Base-by-base conservation (phyloP, 2,888 invertebrate genomes). In the Tiliacea aurago region DNA sequence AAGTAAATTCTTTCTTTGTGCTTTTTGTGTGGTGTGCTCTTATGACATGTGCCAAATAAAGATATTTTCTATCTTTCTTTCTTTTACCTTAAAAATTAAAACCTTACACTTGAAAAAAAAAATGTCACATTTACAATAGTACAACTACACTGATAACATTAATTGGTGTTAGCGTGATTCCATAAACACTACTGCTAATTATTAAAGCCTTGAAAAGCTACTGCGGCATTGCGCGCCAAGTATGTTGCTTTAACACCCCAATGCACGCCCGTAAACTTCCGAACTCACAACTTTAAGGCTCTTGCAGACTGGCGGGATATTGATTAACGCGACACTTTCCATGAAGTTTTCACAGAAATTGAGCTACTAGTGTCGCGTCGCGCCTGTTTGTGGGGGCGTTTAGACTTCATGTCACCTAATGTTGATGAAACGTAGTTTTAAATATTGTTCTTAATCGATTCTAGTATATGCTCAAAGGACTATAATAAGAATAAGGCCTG, bases 191-290 rank as follows among this genome's bases (percentile, higher is more conserved):
- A 41, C 28, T 58, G 45, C 13, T 37, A 70, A 41, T 71, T 53
- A 37, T 41, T 10, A 15, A 58, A 70, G 4, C 49, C 49, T 70
- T 70, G 49, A 41, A 56, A 71, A 71, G 6, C 18, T 51, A 49
- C 72, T 59, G 71, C 71, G 41, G 41, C 15, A 59, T 59, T 56
- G 15, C 45, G 23, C 6, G 11, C 41, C 43, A 41, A 70, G 33
- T 59, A 51, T 23, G 33, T 13, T 23, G 51, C 47, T 23, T 47
- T 15, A 43, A 43, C 51, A 51, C 41, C 45, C 20, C 23, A 15
- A 20, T 45, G 23, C 51, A 59, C 23, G 45, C 37, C 37, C 15
- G 73, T 45, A 20, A 37, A 28, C 9, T 51, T 72, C 1, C 15
- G 11, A 43, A 20, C 33, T 20, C n/a, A 15, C 20, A 7, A 9